Evolutionary conservation across 2,888 invertebrate species (phyloP).

Genomic region (Aproaerema taeniolella): DNA sequence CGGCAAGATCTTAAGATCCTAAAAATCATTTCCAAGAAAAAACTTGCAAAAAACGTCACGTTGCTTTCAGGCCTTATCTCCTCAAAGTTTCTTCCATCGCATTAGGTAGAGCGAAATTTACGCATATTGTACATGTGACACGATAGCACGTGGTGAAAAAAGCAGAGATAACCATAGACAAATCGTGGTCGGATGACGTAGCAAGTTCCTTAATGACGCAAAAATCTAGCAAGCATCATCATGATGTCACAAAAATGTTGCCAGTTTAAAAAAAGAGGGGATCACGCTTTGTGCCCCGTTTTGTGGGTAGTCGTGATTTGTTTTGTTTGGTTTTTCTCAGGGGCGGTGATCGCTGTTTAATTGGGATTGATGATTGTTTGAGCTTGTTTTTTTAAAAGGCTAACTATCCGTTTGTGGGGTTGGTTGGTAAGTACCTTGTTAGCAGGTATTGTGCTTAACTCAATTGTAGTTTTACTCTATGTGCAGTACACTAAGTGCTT

Average conservation of each 20-base stretch:
- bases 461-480: background rate
- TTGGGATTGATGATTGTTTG: conserved; percentile 68
- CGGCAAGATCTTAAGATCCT: too few relatives aligned
- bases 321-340: conserved; percentile 69
- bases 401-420: conserved; percentile 17
- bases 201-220: conserved; percentile 68
- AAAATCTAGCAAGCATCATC: conserved; percentile 58
- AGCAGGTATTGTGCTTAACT: background rate
- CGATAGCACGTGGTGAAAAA: conserved; percentile 55
- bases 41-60: background rate
- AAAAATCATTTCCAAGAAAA: background rate
- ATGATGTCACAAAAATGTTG: conserved; percentile 48
- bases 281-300: conserved; percentile 26
- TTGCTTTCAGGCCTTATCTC: conserved; percentile 63
- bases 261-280: conserved; percentile 53
- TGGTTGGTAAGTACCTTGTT: conserved; percentile 8
- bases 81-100: conserved; percentile 64
- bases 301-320: conserved; percentile 50
- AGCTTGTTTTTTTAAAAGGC: conserved; percentile 32
- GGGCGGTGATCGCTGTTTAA: conserved; percentile 53
- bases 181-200: conserved; percentile 66
- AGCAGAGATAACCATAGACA: conserved; percentile 70
- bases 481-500: too few relatives aligned
- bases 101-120: conserved; percentile 62
- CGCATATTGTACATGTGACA: conserved; percentile 67